A percentile compares a stretch with the other conserved stretches of the same genome.
Evolutionary conservation across 2,797 vertebrate species (phyloP).

Genomic region (Acrossocheilus fasciatus): DNA sequence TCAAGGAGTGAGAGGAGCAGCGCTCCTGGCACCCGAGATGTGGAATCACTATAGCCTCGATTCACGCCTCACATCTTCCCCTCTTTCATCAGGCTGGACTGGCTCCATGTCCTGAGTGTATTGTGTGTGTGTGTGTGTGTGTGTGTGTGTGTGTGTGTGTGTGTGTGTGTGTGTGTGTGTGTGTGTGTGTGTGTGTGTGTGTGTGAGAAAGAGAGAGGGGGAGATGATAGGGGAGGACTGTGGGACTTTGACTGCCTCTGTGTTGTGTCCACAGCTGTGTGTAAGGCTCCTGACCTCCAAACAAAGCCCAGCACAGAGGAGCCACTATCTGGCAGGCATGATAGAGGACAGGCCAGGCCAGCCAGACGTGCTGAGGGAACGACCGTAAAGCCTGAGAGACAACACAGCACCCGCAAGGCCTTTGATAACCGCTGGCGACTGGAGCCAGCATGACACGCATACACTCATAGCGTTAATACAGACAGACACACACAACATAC

Average conservation of each 20-base stretch:
- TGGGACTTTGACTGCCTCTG: conserved; percentile 61
- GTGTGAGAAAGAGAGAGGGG: conserved; percentile 12
- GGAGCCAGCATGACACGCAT: conserved; percentile 55
- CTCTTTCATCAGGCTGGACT: conserved; percentile 61
- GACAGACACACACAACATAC: conserved; percentile 13
- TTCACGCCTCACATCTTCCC: conserved; percentile 58
- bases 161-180: conserved; percentile 39
- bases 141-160: conserved; percentile 43
- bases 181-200: conserved; percentile 14
- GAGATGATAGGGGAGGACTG: conserved; percentile 58
- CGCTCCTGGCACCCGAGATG: conserved; percentile 52
- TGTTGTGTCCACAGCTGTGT: conserved; percentile 67
- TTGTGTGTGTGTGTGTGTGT: conserved; percentile 39
- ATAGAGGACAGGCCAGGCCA: conserved; percentile 60
- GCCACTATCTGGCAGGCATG: conserved; percentile 64
- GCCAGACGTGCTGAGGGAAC: conserved; percentile 57
- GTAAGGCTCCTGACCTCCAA: conserved; percentile 65
- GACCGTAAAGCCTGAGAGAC: conserved; percentile 59
- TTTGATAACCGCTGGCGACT: conserved; percentile 63
- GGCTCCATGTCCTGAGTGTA: conserved; percentile 53
- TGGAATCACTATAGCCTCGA: conserved; percentile 59
- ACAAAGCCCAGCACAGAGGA: conserved; percentile 65
- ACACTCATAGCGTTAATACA: conserved; percentile 50
- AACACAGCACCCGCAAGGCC: conserved; percentile 63
- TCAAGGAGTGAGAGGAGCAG: conserved; percentile 48